A percentile compares a stretch with the other conserved stretches of the same genome.
These are phyloP conservation scores for Coluber constrictor DNA, from an alignment of 2,797 vertebrate species.

Conservation along the genomic window DNA sequence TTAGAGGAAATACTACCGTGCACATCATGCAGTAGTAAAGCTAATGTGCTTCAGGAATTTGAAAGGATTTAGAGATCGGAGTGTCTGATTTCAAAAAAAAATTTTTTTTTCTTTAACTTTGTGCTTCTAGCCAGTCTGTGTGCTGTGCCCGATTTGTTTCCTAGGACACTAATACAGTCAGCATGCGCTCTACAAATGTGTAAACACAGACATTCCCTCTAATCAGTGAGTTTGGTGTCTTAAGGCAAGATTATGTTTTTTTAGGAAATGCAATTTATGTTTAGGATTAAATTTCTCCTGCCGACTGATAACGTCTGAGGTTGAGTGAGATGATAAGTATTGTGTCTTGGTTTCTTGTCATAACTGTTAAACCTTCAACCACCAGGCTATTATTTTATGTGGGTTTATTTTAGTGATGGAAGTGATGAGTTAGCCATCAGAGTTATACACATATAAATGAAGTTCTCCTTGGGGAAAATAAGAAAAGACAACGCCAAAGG, in stretches of 20 bases:
- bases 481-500: not conserved
- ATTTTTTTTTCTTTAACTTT: conserved; percentile 63
- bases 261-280: conserved; percentile 84
- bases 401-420: conserved; percentile 26
- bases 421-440: conserved; percentile 15
- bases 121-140: conserved; percentile 67
- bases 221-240: conserved; percentile 79
- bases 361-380: conserved; percentile 51
- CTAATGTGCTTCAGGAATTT: conserved; percentile 81
- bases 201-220: conserved; percentile 83
- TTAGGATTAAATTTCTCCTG: conserved; percentile 74
- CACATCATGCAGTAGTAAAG: conserved; percentile 77
- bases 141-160: conserved; percentile 68
- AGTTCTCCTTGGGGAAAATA: not conserved
- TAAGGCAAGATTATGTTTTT: conserved; percentile 81
- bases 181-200: conserved; percentile 75
- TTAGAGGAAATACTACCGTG: conserved; percentile 79
- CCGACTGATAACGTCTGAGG: conserved; percentile 76
- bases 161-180: conserved; percentile 79
- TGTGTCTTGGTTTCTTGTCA: conserved; percentile 62
- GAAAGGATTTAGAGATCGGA: conserved; percentile 77
- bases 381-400: conserved; percentile 40
- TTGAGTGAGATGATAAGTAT: conserved; percentile 73
- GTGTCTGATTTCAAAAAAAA: conserved; percentile 78
- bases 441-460: not conserved